Evolutionary conservation across 2,113 vertebrate genomes (phyloP), one percentile per base, ranked within the genome.

Genomic region (Nyctibius bracteatus): DNA sequence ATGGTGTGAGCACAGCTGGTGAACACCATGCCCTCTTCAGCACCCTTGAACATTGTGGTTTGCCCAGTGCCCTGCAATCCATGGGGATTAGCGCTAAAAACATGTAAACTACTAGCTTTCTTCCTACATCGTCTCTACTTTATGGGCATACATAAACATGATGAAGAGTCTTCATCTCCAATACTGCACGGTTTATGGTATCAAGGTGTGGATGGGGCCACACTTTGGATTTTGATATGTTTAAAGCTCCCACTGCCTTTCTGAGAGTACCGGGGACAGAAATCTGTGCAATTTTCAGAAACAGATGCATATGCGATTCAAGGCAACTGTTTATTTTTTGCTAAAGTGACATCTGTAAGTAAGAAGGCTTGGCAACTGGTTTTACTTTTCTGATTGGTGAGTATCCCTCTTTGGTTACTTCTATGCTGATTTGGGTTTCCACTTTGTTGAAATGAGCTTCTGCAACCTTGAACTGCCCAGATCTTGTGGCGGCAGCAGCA

Each of bases 181-280:
- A 1, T 43, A 25, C 31, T 37, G 55, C 9, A 4, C 0, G 0
- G 20, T 70, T 78, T 73, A 10, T 37, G 12, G 59, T 72, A 15
- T 7, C 39, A 37, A 4, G 41, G 39, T 41, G 41, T 65, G 43
- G 12, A 44, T 44, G 22, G 11, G 46, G 13, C 49, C 51, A 19
- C 6, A 1, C n/a, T 82, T 43, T 6, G 43, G 21, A 18, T 35
- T 92, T 73, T 74, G 46, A 20, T n/a, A 8, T 0, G 41, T 54
- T 39, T 57, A 66, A 83, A 78, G 43, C 43, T 65, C 44, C 27
- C 19, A 7, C n/a, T 5, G 1, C 30, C 27, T 37, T 83, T 58
- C 49, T 35, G 51, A 57, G 31, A 46, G 20, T 18, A n/a, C 18
- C 4, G 23, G 12, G 52, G 20, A 15, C 51, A 47, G 59, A 33